Conservation (phyloP, 2,888 invertebrate species). For the Quadroppia sp. region DNA sequence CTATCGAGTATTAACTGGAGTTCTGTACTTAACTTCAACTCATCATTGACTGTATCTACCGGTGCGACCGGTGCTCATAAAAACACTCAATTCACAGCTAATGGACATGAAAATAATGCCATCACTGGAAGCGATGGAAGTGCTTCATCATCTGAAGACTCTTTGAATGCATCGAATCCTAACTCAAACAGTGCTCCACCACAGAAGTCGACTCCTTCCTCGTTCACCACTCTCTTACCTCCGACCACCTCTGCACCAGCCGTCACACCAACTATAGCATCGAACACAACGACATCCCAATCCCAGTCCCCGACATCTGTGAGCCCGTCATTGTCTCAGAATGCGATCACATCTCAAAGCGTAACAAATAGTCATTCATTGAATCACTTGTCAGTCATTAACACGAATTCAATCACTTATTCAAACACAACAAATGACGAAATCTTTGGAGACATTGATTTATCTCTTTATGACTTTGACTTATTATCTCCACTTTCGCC, state of each 20-base stretch:
- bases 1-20: conserved; percentile 85
- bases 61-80: conserved; percentile 38
- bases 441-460: conserved; percentile 58
- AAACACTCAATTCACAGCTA: conserved; percentile 21
- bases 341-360: background rate
- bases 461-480: conserved; percentile 59
- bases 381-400: conserved; percentile 37
- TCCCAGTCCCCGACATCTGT: conserved; percentile 8
- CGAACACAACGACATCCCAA: conserved; percentile 37
- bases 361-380: conserved; percentile 37
- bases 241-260: conserved; percentile 41
- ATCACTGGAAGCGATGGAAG: conserved; percentile 19
- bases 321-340: background rate
- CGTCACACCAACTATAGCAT: conserved; percentile 28
- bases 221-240: conserved; percentile 45
- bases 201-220: conserved; percentile 42
- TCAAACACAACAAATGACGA: conserved; percentile 47
- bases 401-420: conserved; percentile 39
- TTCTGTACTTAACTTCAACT: conserved; percentile 78
- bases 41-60: conserved; percentile 44
- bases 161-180: conserved; percentile 38
- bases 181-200: conserved; percentile 15
- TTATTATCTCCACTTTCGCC: conserved; percentile 52
- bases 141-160: conserved; percentile 19
- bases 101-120: conserved; percentile 17